Base-by-base conservation (phyloP, 2,797 vertebrate species). In the Scolopax bukidnonensis region DNA sequence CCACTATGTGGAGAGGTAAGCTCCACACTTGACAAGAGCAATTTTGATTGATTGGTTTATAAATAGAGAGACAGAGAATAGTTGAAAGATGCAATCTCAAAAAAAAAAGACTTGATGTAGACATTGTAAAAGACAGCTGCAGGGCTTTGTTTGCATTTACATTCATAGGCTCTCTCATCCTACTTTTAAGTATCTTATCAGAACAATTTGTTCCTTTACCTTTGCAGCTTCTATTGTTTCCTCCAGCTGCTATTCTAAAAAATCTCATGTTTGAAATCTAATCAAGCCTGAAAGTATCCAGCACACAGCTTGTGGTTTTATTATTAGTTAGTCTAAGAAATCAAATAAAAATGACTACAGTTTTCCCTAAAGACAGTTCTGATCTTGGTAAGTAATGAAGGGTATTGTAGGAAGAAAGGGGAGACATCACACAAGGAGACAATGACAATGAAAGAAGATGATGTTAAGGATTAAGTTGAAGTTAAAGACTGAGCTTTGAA, bases 141-240 rank as follows among this genome's bases (percentile, higher is more conserved):
- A 68, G 80, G 82, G 77, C 59, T 96, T 82, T 93, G 61, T 86
- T 93, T 95, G 69, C 40, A 87, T 93, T 95, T 81, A 82, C 54
- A 63, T 87, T 69, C 61, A 78, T 18, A 76, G 83, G 30, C 19
- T 36, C 25, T 77, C 71, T 90, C 59, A 87, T 74, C 0, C 1
- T 76, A 27, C 61, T 76, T 90, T 82, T 82, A 93, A 82, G 74
- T 57, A 53, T 36, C 23, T 67, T 89, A 95, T 70, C 28, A 3
- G 88, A 89, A 94, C 47, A 64, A 76, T 90, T 67, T 92, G 32
- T 90, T 96, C 84, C 47, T 87, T 92, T 89, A 92, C 84, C 43
- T 92, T 51, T 77, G 45, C 32, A 84, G 43, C 20, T 93, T 70
- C 51, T 84, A 30, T 70, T 95, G 18, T 87, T 92, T 92, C 64